Base-by-base conservation (phyloP, 2,888 invertebrate genomes). In the Panopea generosa region DNA sequence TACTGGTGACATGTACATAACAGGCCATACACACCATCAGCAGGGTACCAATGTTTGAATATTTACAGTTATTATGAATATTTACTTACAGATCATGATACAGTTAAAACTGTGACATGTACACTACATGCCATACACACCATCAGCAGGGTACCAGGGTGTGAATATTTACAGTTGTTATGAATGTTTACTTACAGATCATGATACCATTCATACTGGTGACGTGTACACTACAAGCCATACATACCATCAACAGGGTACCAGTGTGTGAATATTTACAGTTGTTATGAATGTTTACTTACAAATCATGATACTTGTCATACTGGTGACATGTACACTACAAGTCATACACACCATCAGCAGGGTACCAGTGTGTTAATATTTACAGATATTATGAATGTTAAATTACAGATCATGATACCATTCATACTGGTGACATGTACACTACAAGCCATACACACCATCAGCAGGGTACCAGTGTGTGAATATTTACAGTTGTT, bases 241-340 rank as follows among this genome's bases (percentile, higher is more conserved):
- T 92, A 27, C 91, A 91, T 75, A 86, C 91, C 11, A 83, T 86
- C 63, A 84, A 90, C n/a, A 73, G 84, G 24, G 86, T 91, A 3
- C 91, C 92, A 20, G 87, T 90, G 0, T 82, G 89, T 62, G 87
- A 94, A 86, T 93, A 96, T 59, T 96, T 96, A 33, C 33, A 33
- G 6, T 7, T 33, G 6, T 11, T 33, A 11, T 11, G 4, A 4
- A 33, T 33, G 33, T 33, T 33, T 33, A 33, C 16, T 83, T 93
- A 60, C 93, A 95, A 94, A 95, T 95, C 61, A 94, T 95, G 53
- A 93, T 95, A 53, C 92, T 93, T 2, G 90, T 93, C 63, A 80
- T 93, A 33, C 81, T 93, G 59, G 92, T 93, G 49, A 90, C 91
- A 4, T 92, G 92, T 83, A 86, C 87, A 6, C 91, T 92, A 69